Evolutionary conservation across 2,888 invertebrate species (phyloP), one percentile per base, ranked within the genome.

Genomic region (Phanerotoma sp.): DNA sequence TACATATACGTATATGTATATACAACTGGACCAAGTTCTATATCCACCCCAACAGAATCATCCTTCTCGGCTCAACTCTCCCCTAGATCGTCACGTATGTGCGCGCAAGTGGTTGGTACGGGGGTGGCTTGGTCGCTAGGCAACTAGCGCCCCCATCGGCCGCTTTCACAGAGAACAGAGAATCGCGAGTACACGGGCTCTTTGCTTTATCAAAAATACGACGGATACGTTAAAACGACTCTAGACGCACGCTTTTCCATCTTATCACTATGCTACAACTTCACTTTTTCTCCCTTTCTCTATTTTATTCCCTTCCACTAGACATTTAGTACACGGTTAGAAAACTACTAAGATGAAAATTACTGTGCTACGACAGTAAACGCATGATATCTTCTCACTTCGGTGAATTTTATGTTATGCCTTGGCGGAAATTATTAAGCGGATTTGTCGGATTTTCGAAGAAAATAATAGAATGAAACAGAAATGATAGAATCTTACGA

Each of bases 261-360:
- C 15, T 38, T 38, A 38, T 38, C 38, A 18, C 18, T 18, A n/a
- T n/a, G n/a, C n/a, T n/a, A n/a, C n/a, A 11, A 11, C 38, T 38
- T 16, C 4, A 15, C 1, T 25, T 22, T 10, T 18, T 35, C 11
- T 18, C 48, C 51, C 6, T 32, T 15, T 18, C 47, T 48, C 33
- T 15, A n/a, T 46, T 33, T 18, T 9, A n/a, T 28, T 44, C n/a
- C 1, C 78, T 77, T 32, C 74, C 93, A 93, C 86, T 87, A 64
- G 93, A 90, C 70, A 87, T 96, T n/a, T n/a, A n/a, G n/a, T n/a
- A n/a, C n/a, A n/a, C n/a, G n/a, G n/a, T n/a, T n/a, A n/a, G n/a
- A n/a, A n/a, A n/a, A n/a, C n/a, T n/a, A n/a, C n/a, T n/a, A n/a
- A n/a, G n/a, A n/a, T n/a, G n/a, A n/a, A n/a, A n/a, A n/a, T n/a